Conservation (phyloP, 2,113 vertebrate species). For the Phylloscopus trochilus region DNA sequence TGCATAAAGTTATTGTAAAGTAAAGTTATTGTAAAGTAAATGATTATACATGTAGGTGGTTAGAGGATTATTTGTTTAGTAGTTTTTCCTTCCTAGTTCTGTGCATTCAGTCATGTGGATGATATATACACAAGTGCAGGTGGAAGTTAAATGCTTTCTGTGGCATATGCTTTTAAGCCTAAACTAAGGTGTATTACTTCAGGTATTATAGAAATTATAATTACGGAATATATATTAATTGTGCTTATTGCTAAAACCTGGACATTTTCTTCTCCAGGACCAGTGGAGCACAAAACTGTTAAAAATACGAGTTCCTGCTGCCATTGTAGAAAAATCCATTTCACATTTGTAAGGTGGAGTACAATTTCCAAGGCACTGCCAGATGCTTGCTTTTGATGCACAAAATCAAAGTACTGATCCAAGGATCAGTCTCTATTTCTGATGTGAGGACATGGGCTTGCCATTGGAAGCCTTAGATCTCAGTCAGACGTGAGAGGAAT, state of each 20-base stretch:
- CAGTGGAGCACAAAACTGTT: neutral
- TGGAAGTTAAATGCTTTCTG: neutral
- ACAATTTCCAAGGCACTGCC: neutral
- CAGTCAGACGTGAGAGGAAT: neutral
- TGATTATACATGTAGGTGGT: neutral
- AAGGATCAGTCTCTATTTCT: neutral
- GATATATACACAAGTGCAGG: neutral
- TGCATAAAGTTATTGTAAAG: neutral
- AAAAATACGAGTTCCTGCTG: neutral
- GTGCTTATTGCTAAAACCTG: neutral
- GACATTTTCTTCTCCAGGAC: neutral
- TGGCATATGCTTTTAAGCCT: neutral
- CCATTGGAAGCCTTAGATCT: neutral
- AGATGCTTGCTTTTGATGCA: neutral
- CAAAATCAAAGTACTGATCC: rapidly evolving
- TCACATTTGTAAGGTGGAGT: neutral
- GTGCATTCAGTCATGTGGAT: neutral
- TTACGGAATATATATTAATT: neutral
- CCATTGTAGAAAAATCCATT: neutral
- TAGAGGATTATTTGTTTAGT: neutral
- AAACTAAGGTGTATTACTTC: neutral
- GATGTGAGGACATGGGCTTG: neutral
- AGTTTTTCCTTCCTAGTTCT: neutral
- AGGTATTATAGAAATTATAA: neutral
- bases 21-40: neutral